Conservation (phyloP, 2,888 invertebrate genomes). For the Amblyteles armatorius region DNA sequence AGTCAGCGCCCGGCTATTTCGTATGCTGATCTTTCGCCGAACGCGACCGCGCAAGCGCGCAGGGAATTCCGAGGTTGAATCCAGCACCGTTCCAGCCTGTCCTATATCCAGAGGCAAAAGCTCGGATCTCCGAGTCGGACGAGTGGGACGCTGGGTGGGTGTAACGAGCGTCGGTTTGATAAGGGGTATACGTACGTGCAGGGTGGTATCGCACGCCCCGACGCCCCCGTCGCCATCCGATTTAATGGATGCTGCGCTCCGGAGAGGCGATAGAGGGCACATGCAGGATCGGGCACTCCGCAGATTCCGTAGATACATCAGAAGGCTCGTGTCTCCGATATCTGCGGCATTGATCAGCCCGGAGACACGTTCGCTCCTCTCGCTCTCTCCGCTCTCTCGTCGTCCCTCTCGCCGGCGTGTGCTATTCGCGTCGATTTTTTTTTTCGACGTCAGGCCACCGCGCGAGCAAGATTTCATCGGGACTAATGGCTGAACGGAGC, state of each 20-base stretch:
- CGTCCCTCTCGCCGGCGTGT: constrained; percentile 45
- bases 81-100: background rate
- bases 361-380: constrained; percentile 76
- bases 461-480: constrained; percentile 71
- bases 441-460: background rate
- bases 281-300: constrained; percentile 49
- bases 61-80: constrained; percentile 14
- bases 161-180: constrained; percentile 72
- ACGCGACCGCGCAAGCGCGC: background rate
- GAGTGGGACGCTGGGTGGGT: constrained; percentile 30
- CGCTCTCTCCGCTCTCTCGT: constrained; percentile 37
- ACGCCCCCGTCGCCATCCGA: constrained; percentile 35
- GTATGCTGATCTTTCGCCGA: background rate
- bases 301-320: constrained; percentile 72
- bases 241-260: constrained; percentile 51
- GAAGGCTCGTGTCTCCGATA: constrained; percentile 76
- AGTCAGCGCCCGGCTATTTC: too few species aligned
- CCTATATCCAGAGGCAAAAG: constrained; percentile 2
- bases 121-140: background rate
- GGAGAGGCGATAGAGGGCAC: constrained; percentile 23
- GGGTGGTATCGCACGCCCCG: constrained; percentile 24
- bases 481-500: constrained; percentile 73
- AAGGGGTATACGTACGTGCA: constrained; percentile 68
- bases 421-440: constrained; percentile 41
- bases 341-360: constrained; percentile 79